Conservation (phyloP, 2,888 invertebrate species). For the Heliconius erato region DNA sequence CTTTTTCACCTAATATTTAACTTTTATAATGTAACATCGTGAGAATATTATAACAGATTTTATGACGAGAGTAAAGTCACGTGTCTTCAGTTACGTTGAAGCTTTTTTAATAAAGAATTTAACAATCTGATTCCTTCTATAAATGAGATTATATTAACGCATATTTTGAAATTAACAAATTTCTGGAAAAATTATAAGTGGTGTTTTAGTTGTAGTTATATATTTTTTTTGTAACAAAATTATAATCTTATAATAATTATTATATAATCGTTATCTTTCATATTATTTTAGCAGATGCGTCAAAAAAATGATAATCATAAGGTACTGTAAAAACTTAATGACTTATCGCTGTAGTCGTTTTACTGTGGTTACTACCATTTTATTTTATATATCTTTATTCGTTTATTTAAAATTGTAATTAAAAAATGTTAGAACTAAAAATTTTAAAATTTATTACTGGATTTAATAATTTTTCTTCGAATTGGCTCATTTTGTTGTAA, state of each 20-base stretch:
- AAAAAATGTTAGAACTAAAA: not conserved
- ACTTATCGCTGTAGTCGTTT: not conserved
- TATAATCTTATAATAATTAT: not conserved
- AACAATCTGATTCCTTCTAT: not conserved
- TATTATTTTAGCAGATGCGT: not conserved
- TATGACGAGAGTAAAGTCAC: not conserved
- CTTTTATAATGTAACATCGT: constrained; percentile 9
- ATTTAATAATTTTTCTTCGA: not conserved
- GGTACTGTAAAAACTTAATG: not conserved
- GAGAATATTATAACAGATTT: constrained; percentile 1
- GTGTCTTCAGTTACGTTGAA: not conserved
- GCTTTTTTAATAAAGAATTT: not conserved
- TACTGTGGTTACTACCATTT: not conserved
- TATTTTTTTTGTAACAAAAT: not conserved
- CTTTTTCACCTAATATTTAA: not conserved
- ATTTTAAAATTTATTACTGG: rapidly evolving
- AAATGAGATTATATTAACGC: not conserved
- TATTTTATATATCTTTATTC: not conserved
- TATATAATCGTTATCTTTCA: not conserved
- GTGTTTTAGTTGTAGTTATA: not conserved
- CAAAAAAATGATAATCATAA: not conserved
- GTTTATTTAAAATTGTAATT: not conserved
- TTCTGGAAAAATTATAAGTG: too few relatives aligned
- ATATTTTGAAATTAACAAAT: not conserved
- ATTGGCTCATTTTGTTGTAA: constrained; percentile 19